Evolutionary conservation across 2,113 vertebrate genomes (phyloP), one percentile per base, ranked within the genome.

Genomic region (Choloepus hoffmanni): DNA sequence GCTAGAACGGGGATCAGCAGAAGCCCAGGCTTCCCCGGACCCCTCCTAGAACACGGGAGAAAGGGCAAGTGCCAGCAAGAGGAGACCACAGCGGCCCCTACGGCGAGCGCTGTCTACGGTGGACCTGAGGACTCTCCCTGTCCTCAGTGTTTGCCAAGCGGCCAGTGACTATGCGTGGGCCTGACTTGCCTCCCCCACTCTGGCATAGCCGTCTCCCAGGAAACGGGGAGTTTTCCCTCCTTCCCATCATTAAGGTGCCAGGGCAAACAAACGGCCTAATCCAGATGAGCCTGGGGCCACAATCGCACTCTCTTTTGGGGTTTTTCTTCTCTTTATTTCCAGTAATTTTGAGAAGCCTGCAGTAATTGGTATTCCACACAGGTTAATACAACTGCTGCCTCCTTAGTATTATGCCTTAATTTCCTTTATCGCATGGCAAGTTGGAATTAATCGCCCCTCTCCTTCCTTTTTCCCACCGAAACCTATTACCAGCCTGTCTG

Each of bases 371-470:
- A 87, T 98, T 97, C 97, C 84, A 43, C n/a, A 24, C 26, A 96
- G 85, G 90, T 92, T 95, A 96, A 45, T n/a, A 74, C 96, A 95
- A 94, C 96, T 79, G 63, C 97, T 95, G 94, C 97, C 98, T 98
- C 95, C 94, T 97, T 93, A 23, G 95, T 98, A 97, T 98, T 98
- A 98, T 97, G 95, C 95, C 91, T 97, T 97, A 90, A 95, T 98
- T 96, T 98, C 87, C 97, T 96, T 98, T 96, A 93, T 98, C 97
- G 0, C 96, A 67, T 0, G 10, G 36, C 77, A 96, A 98, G 96
- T 98, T 98, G 94, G 97, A 98, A 98, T 98, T 95, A 97, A 97
- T 98, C 96, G 81, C 94, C 91, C 96, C 92, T 98, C 97, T 95
- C 97, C 97, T 96, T 91, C 96, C 74, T 58, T 97, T 96, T 97